Evolutionary conservation across 2,113 vertebrate species (phyloP).

Genomic region (Eulacestoma nigropectus): DNA sequence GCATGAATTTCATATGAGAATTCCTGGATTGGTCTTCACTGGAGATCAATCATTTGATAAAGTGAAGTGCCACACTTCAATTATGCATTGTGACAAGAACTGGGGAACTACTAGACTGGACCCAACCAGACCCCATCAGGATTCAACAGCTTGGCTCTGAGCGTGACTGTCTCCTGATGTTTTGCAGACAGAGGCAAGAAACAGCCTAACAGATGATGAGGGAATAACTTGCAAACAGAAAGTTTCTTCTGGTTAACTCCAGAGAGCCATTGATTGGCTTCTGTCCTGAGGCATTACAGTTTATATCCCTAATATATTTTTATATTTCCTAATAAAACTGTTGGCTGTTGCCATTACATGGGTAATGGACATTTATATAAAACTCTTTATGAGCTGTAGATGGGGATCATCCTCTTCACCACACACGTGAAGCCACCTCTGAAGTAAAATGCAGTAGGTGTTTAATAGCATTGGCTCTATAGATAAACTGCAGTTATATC

Average conservation of each 20-base stretch:
- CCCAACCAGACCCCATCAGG: neutral
- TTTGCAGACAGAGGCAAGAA: neutral
- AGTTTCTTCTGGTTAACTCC: constrained; percentile 29
- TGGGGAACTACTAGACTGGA: neutral
- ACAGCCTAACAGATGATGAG: neutral
- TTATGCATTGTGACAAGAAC: neutral
- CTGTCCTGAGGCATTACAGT: constrained; percentile 45
- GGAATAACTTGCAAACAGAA: neutral
- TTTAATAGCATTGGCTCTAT: neutral
- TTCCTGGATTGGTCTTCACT: neutral
- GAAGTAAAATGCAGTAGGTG: neutral
- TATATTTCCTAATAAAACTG: constrained; percentile 62
- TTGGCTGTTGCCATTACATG: constrained; percentile 54
- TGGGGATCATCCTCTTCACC: constrained; percentile 44
- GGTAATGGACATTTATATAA: constrained; percentile 54
- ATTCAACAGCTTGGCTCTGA: neutral
- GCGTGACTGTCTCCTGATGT: neutral
- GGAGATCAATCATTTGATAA: constrained; percentile 23
- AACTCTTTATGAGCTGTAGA: constrained; percentile 55
- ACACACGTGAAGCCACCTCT: neutral
- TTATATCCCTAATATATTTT: constrained; percentile 63
- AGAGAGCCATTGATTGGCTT: constrained; percentile 40
- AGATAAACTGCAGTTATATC: neutral
- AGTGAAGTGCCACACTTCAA: neutral
- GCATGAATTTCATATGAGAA: neutral